Percentiles rank a stretch among this genome's conserved stretches.
phyloP scores from a whole-genome alignment of 2,888 invertebrate genomes.

The Limenitis camilla region DNA sequence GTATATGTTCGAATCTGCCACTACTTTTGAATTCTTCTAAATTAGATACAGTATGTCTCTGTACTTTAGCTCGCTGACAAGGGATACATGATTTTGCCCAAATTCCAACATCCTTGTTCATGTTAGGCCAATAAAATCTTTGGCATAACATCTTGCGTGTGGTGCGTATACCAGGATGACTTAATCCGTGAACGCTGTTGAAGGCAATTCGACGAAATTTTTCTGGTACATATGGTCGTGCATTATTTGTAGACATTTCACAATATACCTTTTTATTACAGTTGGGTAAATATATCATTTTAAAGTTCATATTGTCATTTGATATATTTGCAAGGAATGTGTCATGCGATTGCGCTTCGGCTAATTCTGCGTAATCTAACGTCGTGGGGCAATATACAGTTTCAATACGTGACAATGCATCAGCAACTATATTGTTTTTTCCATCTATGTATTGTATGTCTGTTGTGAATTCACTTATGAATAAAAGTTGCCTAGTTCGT shows the following conservation, averaged over 20 bases:
- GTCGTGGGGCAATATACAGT: background rate
- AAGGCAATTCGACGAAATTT: background rate
- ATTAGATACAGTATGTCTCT: conserved; percentile 14
- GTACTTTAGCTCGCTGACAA: conserved; percentile 19
- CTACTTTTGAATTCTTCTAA: conserved; percentile 6
- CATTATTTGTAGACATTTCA: background rate
- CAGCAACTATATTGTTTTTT: background rate
- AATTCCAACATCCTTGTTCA: conserved; percentile 8
- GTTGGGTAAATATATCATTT: background rate
- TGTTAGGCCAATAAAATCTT: conserved; percentile 11
- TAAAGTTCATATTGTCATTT: background rate
- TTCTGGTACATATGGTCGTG: background rate
- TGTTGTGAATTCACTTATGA: conserved; percentile 1
- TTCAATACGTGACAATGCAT: background rate
- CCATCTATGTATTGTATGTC: conserved; percentile 1
- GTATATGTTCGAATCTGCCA: conserved; percentile 23
- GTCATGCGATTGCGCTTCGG: background rate
- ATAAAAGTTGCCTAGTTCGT: background rate
- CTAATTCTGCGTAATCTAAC: background rate
- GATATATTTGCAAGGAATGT: too few relatives aligned
- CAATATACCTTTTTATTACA: conserved; percentile 1
- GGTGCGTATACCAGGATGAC: background rate
- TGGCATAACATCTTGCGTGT: background rate
- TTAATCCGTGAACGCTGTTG: background rate
- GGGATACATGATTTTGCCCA: conserved; percentile 12